Base-by-base conservation (phyloP, 2,888 invertebrate species). In the Acleris literana region DNA sequence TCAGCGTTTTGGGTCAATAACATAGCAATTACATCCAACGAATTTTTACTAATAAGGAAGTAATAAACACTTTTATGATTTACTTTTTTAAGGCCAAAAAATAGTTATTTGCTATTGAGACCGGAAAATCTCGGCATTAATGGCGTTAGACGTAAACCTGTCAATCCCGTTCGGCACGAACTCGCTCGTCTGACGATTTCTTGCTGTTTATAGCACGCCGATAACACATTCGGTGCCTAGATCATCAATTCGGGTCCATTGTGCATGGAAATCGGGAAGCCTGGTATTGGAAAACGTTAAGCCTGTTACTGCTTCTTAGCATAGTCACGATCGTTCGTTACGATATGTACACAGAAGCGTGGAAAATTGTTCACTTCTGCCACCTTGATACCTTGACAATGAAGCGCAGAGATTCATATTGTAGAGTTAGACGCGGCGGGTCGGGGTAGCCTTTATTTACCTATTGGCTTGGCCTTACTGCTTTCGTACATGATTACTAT, bases 351-450 rank as follows among this genome's bases (percentile, higher is more conserved):
- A 44, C n/a, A 56, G 60, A 61, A 55, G 56, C 51, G 60, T 51
- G 55, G 57, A 62, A 57, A 61, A 66, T 57, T 62, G 66, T 57
- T 66, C 18, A 52, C 57, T 57, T 44, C 22, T 46, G 55, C 52
- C 52, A 20, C 66, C 66, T 66, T 66, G 61, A 61, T 61, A 66
- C 65, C 48, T 43, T 61, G 66, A 66, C 66, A 66, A 48, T 66
- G 61, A 61, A 57, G 61, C 52, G 62, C 39, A 62, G 39, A 56
- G 57, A 57, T 46, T 46, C 62, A 55, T 51, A 55, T 46, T 60
- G 39, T 60, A 60, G 43, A 49, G 43, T 51, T 65, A 53, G 55
- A 61, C 49, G 64, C 64, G 49, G 59, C 46, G 49, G 59, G 18
- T 60, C 64, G 64, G 25, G 60, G 49, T 64, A 60, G 64, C 64